Evolutionary conservation across 2,113 vertebrate species (phyloP), one percentile per base, ranked within the genome.

Genomic region (Thermophis baileyi): DNA sequence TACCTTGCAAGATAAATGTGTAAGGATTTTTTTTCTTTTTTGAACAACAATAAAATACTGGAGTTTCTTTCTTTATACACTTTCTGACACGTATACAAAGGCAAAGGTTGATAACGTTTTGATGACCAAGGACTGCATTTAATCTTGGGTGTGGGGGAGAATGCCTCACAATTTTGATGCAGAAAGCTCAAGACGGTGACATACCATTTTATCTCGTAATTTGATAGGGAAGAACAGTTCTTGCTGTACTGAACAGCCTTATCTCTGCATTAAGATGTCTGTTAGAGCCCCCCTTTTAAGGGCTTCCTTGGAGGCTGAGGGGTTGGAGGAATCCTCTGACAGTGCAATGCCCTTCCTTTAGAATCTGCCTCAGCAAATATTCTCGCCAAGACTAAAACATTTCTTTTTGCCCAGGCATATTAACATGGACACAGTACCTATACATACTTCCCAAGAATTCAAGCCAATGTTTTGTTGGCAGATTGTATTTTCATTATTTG

Each of bases 41-140:
- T 81, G 69, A 81, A 53, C 27, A 1, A 91, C 49, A n/a, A 1
- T 87, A 35, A 93, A 94, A 46, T 60, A 54, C 57, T 2, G 12
- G 1, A 92, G 93, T 87, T 95, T 92, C 63, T 60, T 27, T 91
- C 94, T 18, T 74, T 89, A 85, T 92, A 81, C 94, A 74, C 85
- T 91, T 54, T 88, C 22, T 95, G 93, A 87, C 57, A 0, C 44
- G 20, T 94, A 94, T 87, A 51, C 24, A 89, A 89, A 85, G 46
- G n/a, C 24, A 24, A 89, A 63, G 30, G 16, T 89, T 20, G 87
- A n/a, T 85, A 69, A 50, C 11, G 44, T 60, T 85, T 2, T 0
- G 69, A 81, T 81, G 69, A 81, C 69, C 69, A 81, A 81, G 16
- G 69, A n/a, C 63, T 69, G 63, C 88, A 74, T 81, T 81, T 81